phyloP scores from a whole-genome alignment of 2,888 invertebrate species.

The Acholoe squamosa region DNA sequence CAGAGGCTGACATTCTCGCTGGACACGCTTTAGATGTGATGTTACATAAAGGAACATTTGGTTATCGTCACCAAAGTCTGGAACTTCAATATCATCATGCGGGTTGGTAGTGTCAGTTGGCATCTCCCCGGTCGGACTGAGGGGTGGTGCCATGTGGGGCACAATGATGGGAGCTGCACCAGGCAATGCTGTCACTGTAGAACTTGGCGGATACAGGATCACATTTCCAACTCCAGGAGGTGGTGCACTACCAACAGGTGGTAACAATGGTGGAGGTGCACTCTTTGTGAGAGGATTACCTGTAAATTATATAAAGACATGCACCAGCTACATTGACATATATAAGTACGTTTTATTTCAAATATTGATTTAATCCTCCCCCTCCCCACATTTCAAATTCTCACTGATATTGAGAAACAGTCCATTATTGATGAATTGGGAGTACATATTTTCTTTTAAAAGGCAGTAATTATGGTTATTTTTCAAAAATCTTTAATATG shows the following conservation, averaged over 20 bases:
- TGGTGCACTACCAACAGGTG: constrained; percentile 43
- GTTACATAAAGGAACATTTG: constrained; percentile 71
- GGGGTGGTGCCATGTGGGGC: constrained; percentile 68
- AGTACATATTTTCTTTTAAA: too few relatives aligned
- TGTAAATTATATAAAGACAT: too few relatives aligned
- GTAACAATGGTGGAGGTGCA: constrained; percentile 41
- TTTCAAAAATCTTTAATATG: too few relatives aligned
- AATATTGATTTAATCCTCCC: too few relatives aligned
- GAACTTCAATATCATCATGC: constrained; percentile 65
- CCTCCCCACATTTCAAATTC: too few relatives aligned
- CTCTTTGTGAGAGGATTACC: too few relatives aligned
- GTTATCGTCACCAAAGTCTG: constrained; percentile 71
- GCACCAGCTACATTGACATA: too few relatives aligned
- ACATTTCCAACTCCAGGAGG: constrained; percentile 51
- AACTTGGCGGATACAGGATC: constrained; percentile 68
- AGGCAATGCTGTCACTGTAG: constrained; percentile 68
- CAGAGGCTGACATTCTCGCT: constrained; percentile 66
- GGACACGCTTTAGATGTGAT: constrained; percentile 67
- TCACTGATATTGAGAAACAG: too few relatives aligned
- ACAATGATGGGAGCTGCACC: constrained; percentile 70
- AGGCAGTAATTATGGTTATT: too few relatives aligned
- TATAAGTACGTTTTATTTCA: too few relatives aligned
- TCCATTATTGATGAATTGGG: too few relatives aligned
- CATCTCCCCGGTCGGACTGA: background rate
- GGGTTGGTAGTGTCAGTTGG: background rate